These are phyloP conservation scores for Cryptotis parvus DNA, from an alignment of 2,113 vertebrate species.

Conservation along the genomic window DNA sequence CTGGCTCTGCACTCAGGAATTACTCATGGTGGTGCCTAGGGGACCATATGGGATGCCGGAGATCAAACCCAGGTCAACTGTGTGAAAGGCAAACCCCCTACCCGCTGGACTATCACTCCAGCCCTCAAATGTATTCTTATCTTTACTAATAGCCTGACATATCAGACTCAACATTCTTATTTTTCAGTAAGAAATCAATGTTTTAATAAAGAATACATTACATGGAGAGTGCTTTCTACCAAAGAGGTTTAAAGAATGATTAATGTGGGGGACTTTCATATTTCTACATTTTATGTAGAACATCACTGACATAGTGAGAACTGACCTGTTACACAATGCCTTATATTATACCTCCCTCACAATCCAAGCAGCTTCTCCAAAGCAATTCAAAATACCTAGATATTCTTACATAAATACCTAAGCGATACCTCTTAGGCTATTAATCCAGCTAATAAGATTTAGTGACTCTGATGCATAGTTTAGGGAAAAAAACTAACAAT, in stretches of 20 bases:
- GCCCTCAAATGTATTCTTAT: no score
- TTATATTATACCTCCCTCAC: not conserved
- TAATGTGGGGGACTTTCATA: no score
- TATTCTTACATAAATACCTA: conserved; percentile 27
- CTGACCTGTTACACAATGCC: not conserved
- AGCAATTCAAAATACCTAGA: conserved; percentile 26
- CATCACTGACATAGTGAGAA: no score
- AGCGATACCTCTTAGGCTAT: not conserved
- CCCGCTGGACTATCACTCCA: no score
- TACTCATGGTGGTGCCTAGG: no score
- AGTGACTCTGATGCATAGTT: not conserved
- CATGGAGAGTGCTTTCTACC: not conserved
- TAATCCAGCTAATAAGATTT: not conserved
- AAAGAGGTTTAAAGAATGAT: not conserved
- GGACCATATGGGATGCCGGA: no score
- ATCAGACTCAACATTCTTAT: not conserved
- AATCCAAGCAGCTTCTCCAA: not conserved
- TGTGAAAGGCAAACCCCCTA: no score
- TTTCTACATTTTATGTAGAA: no score
- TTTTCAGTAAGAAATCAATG: conserved; percentile 23
- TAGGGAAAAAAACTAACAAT: conserved; percentile 35
- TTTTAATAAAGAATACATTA: conserved; percentile 41
- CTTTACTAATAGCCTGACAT: no score
- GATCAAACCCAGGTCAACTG: no score
- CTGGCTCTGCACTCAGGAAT: no score